Conservation (phyloP, 1,140 invertebrate genomes). For the Stegodyphus mimosarum region DNA sequence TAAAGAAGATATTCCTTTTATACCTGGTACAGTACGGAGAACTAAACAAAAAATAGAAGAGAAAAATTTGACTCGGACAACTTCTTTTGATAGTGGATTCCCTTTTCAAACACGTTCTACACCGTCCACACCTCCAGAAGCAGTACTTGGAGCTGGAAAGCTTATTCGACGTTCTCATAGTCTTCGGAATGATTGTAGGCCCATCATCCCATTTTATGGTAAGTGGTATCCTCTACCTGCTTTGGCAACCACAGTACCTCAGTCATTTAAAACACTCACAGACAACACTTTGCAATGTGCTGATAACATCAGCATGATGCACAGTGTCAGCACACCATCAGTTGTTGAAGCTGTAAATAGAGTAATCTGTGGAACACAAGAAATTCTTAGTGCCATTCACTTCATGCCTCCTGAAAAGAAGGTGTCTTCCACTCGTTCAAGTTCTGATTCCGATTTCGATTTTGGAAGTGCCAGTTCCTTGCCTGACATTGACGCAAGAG, state of each 20-base stretch:
- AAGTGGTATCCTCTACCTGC: slow-evolving; percentile 54
- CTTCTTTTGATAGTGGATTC: slow-evolving; percentile 62
- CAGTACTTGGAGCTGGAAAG: background rate
- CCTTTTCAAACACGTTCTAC: slow-evolving; percentile 23
- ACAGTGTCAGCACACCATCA: slow-evolving; percentile 61
- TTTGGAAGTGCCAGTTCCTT: slow-evolving; percentile 49
- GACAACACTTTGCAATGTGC: slow-evolving; percentile 40
- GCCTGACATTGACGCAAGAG: slow-evolving; percentile 27
- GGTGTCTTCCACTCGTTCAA: slow-evolving; percentile 52
- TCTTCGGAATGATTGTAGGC: slow-evolving; percentile 65
- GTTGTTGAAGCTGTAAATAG: slow-evolving; percentile 57
- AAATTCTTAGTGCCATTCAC: slow-evolving; percentile 61
- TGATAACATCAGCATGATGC: slow-evolving; percentile 36
- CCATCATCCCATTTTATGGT: slow-evolving; percentile 3
- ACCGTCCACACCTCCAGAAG: slow-evolving; percentile 28
- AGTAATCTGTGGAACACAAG: slow-evolving; percentile 60
- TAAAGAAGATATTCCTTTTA: slow-evolving; percentile 74
- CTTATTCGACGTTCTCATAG: slow-evolving; percentile 62
- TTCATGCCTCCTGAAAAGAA: slow-evolving; percentile 22
- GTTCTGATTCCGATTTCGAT: slow-evolving; percentile 61
- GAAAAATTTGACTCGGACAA: slow-evolving; percentile 66
- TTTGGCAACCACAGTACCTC: slow-evolving; percentile 35
- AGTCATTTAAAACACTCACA: slow-evolving; percentile 35
- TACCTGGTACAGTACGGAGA: slow-evolving; percentile 73
- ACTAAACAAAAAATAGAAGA: slow-evolving; percentile 81